Percentiles rank a stretch among this genome's conserved stretches.
Conservation (phyloP, 92 coral and sea anemone species). For the Porites cylindrica region DNA sequence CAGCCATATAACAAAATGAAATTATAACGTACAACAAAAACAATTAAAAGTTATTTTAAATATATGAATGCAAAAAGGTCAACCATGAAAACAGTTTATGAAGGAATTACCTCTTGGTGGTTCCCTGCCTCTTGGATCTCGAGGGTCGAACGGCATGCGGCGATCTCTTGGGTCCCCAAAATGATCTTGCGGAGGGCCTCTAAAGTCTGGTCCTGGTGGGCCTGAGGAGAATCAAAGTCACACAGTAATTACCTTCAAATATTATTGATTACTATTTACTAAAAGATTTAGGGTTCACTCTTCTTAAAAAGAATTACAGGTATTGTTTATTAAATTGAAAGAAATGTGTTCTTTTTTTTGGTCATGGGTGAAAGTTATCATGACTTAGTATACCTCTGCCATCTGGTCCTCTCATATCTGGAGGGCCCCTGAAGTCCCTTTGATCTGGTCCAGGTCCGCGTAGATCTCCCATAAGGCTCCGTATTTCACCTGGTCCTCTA, state of each 20-base stretch:
- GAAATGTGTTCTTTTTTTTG: no score
- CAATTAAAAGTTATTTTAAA: no score
- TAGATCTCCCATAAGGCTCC: slow-evolving; percentile 51
- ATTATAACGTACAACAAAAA: no score
- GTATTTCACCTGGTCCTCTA: slow-evolving; percentile 72
- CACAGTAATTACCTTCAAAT: no score
- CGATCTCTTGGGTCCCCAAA: slow-evolving; percentile 91
- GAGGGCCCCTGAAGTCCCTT: slow-evolving; percentile 88
- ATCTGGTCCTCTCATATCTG: slow-evolving; percentile 79
- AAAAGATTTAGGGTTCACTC: no score
- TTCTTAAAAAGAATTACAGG: no score
- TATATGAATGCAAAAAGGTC: no score
- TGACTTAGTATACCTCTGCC: slow-evolving; percentile 20
- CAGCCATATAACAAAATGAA: no score
- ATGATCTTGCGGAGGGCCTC: slow-evolving; percentile 90
- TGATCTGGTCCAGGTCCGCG: no score
- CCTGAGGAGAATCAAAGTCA: neutral
- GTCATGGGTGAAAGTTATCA: neutral
- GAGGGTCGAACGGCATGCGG: slow-evolving; percentile 81
- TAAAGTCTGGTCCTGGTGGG: slow-evolving; percentile 85
- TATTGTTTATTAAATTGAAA: no score
- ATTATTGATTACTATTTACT: no score
- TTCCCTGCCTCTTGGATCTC: slow-evolving; percentile 85
- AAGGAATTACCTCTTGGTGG: slow-evolving; percentile 67
- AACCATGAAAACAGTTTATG: neutral